Conservation (phyloP, 1,140 invertebrate genomes). For the Cardiocondyla obscurior region DNA sequence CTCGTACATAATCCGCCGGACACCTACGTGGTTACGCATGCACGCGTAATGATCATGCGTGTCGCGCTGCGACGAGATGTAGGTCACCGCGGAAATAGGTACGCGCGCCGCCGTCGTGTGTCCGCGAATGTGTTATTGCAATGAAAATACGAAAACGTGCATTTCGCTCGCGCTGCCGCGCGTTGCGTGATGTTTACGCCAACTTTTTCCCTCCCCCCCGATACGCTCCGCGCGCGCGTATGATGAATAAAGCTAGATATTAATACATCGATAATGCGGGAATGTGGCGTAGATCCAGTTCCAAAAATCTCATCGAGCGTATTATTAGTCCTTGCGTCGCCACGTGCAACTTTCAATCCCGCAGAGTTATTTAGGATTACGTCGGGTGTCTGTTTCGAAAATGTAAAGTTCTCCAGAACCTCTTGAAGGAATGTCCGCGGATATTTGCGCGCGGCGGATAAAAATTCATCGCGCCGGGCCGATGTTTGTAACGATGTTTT, state of each 20-base stretch:
- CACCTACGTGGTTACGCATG: background rate
- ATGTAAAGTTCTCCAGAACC: no score
- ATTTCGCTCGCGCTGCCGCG: background rate
- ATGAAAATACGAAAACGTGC: background rate
- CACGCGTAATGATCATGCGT: background rate
- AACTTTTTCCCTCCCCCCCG: background rate
- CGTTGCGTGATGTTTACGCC: conserved; percentile 15
- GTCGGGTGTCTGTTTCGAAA: background rate
- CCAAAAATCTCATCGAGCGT: background rate
- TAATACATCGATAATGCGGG: background rate
- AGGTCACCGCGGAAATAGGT: conserved; percentile 13
- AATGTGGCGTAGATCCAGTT: background rate
- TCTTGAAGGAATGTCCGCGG: no score
- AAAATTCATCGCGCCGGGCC: no score
- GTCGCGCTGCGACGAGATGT: background rate
- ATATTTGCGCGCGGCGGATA: no score
- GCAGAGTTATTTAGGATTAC: background rate
- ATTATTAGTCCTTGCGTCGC: background rate
- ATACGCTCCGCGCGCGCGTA: background rate
- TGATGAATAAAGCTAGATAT: background rate
- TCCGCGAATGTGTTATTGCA: conserved; percentile 14
- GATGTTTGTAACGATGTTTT: no score
- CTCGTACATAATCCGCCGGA: background rate
- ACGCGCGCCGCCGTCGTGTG: background rate
- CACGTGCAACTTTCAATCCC: background rate